These are phyloP conservation scores for Lamellibrachia luymesi DNA, from an alignment of 1,140 invertebrate genomes.

Conservation along the genomic window DNA sequence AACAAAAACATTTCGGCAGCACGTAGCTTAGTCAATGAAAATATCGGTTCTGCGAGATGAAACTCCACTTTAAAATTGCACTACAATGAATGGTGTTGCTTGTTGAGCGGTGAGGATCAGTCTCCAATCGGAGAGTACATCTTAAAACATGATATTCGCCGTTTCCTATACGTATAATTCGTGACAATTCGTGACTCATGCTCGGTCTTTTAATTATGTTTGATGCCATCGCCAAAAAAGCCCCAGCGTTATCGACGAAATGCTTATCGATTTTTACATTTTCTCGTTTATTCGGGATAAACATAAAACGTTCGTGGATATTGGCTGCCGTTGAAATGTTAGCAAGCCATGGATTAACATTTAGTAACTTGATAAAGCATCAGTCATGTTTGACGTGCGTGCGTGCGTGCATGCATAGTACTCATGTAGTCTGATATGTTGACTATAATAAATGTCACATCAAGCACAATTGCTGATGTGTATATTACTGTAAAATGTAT, in stretches of 20 bases:
- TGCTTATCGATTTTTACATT: background rate
- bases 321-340: background rate
- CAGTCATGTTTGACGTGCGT: too few relatives aligned
- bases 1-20: background rate
- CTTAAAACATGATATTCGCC: background rate
- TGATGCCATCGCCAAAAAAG: background rate
- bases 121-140: background rate
- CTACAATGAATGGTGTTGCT: background rate
- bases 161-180: background rate
- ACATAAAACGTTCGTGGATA: background rate
- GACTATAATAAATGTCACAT: too few relatives aligned
- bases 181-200: background rate
- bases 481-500: too few relatives aligned
- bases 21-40: background rate
- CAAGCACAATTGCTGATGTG: too few relatives aligned
- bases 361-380: too few relatives aligned
- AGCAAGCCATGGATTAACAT: background rate
- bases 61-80: slow-evolving; percentile 2
- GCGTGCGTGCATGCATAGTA: too few relatives aligned
- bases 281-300: background rate
- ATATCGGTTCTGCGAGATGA: background rate
- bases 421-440: too few relatives aligned
- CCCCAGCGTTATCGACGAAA: background rate
- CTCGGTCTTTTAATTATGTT: background rate
- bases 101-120: background rate